These are phyloP conservation scores for Tetragonisca angustula DNA, from an alignment of 2,888 invertebrate species.

Conservation along the genomic window DNA sequence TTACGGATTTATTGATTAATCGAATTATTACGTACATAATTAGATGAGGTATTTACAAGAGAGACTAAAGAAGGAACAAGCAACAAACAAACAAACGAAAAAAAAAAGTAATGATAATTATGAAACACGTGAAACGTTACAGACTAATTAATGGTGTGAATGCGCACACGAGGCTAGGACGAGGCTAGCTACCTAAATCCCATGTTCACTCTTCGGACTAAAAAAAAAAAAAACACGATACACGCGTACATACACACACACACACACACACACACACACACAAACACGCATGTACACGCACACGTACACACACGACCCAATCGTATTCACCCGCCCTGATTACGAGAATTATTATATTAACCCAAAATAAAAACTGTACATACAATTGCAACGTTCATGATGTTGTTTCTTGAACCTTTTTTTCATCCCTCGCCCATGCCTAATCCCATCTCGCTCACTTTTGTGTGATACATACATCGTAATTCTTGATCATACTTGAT, in stretches of 20 bases:
- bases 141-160: constrained; percentile 64
- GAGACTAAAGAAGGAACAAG: constrained; percentile 30
- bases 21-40: constrained; percentile 80
- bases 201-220: constrained; percentile 71
- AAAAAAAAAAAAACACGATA: constrained; percentile 32
- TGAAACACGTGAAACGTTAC: constrained; percentile 45
- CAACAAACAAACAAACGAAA: constrained; percentile 35
- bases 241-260: constrained; percentile 36
- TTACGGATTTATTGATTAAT: constrained; percentile 81
- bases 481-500: neutral
- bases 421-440: neutral
- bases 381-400: constrained; percentile 78
- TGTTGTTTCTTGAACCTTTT: constrained; percentile 52
- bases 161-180: constrained; percentile 83
- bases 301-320: constrained; percentile 52
- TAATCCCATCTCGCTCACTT: neutral
- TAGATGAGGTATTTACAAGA: constrained; percentile 71
- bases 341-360: constrained; percentile 82
- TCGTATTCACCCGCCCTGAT: constrained; percentile 78
- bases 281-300: constrained; percentile 35
- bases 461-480: neutral
- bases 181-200: constrained; percentile 82
- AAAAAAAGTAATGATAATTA: constrained; percentile 40
- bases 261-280: no score
- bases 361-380: constrained; percentile 82